These are phyloP conservation scores for Varecia variegata DNA, from an alignment of 2,797 vertebrate species.

Conservation along the genomic window DNA sequence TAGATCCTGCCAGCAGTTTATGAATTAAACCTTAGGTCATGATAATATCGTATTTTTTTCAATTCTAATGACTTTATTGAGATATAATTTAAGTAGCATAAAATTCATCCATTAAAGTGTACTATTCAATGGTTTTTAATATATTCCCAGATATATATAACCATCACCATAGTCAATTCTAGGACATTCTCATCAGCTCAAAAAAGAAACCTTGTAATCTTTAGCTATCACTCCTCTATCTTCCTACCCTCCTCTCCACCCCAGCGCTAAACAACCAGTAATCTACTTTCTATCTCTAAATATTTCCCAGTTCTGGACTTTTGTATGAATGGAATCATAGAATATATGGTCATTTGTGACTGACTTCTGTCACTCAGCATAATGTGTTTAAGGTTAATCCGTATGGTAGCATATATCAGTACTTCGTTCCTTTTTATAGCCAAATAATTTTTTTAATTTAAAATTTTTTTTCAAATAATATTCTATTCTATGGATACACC, in stretches of 20 bases:
- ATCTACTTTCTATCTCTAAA: background rate
- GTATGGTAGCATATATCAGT: background rate
- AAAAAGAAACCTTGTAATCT: background rate
- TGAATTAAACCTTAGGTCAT: background rate
- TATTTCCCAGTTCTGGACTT: background rate
- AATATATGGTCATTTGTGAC: background rate
- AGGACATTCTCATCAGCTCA: background rate
- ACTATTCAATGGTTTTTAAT: background rate
- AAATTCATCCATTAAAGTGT: background rate
- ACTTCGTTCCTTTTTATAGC: background rate
- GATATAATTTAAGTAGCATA: background rate
- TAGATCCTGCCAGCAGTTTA: background rate
- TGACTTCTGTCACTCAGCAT: background rate
- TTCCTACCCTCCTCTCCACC: accelerated
- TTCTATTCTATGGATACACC: background rate
- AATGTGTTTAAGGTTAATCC: background rate
- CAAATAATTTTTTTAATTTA: background rate
- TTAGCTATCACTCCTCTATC: background rate
- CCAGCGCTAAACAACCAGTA: background rate
- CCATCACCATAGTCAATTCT: background rate
- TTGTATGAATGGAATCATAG: background rate
- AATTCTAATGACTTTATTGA: background rate
- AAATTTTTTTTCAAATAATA: background rate
- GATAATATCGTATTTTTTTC: background rate
- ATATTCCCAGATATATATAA: background rate